Evolutionary conservation across 2,113 vertebrate genomes (phyloP), one percentile per base, ranked within the genome.

Genomic region (Alexandromys fortis): DNA sequence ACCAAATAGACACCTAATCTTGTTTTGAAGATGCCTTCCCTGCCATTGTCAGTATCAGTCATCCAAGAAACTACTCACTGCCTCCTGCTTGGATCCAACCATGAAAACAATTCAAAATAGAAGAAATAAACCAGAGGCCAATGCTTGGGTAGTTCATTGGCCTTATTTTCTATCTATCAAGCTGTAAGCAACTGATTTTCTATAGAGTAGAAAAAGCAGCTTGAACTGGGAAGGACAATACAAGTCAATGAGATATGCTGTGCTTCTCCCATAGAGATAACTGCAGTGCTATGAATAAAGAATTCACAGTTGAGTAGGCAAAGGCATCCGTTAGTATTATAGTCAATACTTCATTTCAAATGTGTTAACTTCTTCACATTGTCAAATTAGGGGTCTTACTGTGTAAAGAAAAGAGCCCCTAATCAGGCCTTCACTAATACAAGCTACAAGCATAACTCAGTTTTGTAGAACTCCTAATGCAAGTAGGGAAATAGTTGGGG

Each of bases 41-140:
- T 90, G 81, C n/a, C 10, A 21, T 86, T 97, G 96, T 95, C 88
- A 92, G 86, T 95, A 90, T 81, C 88, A 93, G 58, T 96, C 95
- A 96, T 90, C 92, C 95, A 95, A 95, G 92, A 97, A 97, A 97
- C 95, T 95, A 96, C 96, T 96, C 90, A 96, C 38, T 89, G 78
- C 83, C 94, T 96, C 93, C 63, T 91, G 73, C 72, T 94, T 89
- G 95, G 73, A 77, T 95, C 87, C 87, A 95, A 70, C 87, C 90
- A 93, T 82, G 78, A 94, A 94, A 95, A 24, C 78, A 94, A 97
- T 96, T 94, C 83, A 97, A 91, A 96, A 95, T 96, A 95, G 90
- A 96, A 86, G 55, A 95, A 97, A 49, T 78, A 88, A 96, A 94
- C 63, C 55, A 73, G 52, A 10, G 26, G 7, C 67, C n/a, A 24